These are phyloP conservation scores for Cydia splendana DNA, from an alignment of 1,140 invertebrate genomes.

Conservation along the genomic window DNA sequence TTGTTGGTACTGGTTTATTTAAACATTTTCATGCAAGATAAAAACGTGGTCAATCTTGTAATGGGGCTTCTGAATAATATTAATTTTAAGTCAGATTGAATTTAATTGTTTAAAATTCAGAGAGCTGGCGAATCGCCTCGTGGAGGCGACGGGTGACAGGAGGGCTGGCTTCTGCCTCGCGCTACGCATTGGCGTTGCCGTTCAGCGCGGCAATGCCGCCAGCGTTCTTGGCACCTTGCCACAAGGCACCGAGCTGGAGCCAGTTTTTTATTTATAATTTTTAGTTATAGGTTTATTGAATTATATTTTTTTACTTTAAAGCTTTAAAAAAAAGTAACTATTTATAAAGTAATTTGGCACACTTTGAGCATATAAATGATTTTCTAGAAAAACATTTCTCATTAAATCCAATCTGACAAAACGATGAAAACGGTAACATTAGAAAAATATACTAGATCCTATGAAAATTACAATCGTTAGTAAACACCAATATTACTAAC, in stretches of 20 bases:
- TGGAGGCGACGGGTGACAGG: too few species aligned
- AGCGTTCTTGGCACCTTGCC: too few species aligned
- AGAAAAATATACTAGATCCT: slow-evolving; percentile 50
- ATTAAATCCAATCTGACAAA: slow-evolving; percentile 31
- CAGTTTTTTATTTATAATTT: too few species aligned
- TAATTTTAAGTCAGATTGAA: slow-evolving; percentile 40
- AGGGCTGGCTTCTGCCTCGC: too few species aligned
- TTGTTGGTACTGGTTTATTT: slow-evolving; percentile 45
- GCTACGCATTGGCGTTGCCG: too few species aligned
- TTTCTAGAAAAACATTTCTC: neutral
- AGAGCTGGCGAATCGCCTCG: too few species aligned
- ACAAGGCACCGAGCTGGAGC: too few species aligned
- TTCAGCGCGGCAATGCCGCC: too few species aligned
- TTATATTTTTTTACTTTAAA: too few species aligned
- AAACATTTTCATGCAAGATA: slow-evolving; percentile 40
- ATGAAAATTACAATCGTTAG: slow-evolving; percentile 32
- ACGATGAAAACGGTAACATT: slow-evolving; percentile 43
- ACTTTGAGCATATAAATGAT: neutral
- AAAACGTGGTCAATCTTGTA: slow-evolving; percentile 33
- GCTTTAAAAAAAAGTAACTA: too few species aligned
- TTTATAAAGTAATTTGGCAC: too few species aligned
- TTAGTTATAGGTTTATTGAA: too few species aligned
- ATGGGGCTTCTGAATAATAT: slow-evolving; percentile 8
- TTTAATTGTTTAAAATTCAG: slow-evolving; percentile 34
- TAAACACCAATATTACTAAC: slow-evolving; percentile 23